Percentiles rank a stretch among this genome's conserved stretches.
phyloP scores from a whole-genome alignment of 2,888 invertebrate species.

The Drosophila melanosoma region DNA sequence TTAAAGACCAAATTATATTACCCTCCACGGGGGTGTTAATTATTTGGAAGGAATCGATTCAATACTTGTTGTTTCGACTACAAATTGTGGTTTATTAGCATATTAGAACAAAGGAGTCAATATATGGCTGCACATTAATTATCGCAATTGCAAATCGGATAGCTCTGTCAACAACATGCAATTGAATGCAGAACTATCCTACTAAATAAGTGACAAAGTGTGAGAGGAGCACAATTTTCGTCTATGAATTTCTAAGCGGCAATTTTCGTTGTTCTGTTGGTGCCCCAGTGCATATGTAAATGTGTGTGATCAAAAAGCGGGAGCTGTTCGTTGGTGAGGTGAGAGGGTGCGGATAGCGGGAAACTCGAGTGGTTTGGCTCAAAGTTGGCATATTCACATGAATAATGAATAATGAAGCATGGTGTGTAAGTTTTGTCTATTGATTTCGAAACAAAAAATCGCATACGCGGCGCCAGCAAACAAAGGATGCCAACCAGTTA shows the following conservation, averaged over 20 bases:
- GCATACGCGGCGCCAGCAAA: conserved; percentile 35
- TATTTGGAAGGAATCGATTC: neutral
- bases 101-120: neutral
- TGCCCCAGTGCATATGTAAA: conserved; percentile 8
- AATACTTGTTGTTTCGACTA: neutral
- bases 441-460: conserved; percentile 69
- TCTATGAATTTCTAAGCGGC: conserved; percentile 66
- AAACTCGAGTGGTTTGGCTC: conserved; percentile 36
- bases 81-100: conserved; percentile 3
- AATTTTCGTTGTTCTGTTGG: conserved; percentile 22
- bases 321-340: neutral
- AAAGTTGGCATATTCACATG: conserved; percentile 66
- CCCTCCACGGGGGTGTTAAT: neutral
- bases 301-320: conserved; percentile 1
- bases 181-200: conserved; percentile 12
- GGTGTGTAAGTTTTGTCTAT: conserved; percentile 65
- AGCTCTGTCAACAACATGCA: conserved; percentile 1
- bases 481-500: conserved; percentile 39
- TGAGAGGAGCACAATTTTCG: conserved; percentile 63
- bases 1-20: neutral
- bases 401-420: conserved; percentile 76
- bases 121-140: conserved; percentile 2
- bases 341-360: neutral
- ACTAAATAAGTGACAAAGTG: conserved; percentile 52
- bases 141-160: conserved; percentile 5